These are phyloP conservation scores for Rhinichthys klamathensis DNA, from an alignment of 2,113 vertebrate species.

Conservation along the genomic window DNA sequence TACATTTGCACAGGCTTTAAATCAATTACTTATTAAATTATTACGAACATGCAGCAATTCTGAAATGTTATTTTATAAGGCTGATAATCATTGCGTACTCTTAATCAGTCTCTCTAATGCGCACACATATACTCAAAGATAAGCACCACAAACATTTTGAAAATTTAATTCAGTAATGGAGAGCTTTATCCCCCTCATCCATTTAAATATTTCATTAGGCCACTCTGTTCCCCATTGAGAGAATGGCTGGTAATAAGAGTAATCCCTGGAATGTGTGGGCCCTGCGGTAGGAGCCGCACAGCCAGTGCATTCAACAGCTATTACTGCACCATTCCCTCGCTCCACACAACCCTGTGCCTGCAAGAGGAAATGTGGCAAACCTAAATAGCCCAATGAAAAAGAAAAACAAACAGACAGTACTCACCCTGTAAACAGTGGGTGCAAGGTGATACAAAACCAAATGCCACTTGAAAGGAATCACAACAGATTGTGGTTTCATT, in stretches of 20 bases:
- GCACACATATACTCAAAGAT: background rate
- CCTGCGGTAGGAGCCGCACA: constrained; percentile 33
- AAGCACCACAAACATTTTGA: constrained; percentile 46
- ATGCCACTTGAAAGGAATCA: background rate
- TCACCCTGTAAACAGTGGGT: constrained; percentile 22
- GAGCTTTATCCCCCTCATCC: constrained; percentile 52
- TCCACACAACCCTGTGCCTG: constrained; percentile 21
- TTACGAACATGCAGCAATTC: background rate
- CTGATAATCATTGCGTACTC: constrained; percentile 19
- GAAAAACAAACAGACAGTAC: constrained; percentile 39
- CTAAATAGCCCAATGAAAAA: constrained; percentile 30
- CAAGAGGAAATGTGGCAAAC: constrained; percentile 29
- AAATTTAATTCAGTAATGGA: constrained; percentile 51
- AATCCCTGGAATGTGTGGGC: constrained; percentile 54
- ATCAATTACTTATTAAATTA: constrained; percentile 36
- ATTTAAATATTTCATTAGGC: constrained; percentile 57
- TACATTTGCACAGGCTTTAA: constrained; percentile 31
- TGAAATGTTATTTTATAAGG: constrained; percentile 38
- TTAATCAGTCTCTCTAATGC: constrained; percentile 38
- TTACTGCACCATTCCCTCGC: constrained; percentile 38
- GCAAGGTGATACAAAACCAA: background rate
- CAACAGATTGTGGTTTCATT: constrained; percentile 14
- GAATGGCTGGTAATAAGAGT: constrained; percentile 51
- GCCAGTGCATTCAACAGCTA: constrained; percentile 44
- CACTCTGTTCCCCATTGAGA: constrained; percentile 46